Percentiles rank a stretch among this genome's conserved stretches.
Evolutionary conservation across 2,797 vertebrate genomes (phyloP).

Genomic region (Moxostoma hubbsi): DNA sequence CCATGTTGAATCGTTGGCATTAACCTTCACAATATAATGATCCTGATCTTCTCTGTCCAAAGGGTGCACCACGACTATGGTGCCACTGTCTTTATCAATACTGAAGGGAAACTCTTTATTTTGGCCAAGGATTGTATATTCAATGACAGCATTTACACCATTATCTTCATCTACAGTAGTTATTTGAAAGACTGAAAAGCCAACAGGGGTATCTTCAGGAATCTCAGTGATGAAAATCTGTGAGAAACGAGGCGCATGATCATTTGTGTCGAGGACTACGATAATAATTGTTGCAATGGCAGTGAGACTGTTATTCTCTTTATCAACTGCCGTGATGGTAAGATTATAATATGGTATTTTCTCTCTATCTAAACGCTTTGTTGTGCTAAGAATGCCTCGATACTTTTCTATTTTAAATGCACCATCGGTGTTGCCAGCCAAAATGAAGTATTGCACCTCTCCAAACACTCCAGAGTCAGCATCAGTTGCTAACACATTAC

Average conservation of each 20-base stretch:
- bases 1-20: conserved; percentile 81
- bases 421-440: conserved; percentile 66
- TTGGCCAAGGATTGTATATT: conserved; percentile 70
- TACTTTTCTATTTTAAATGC: conserved; percentile 74
- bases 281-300: conserved; percentile 68
- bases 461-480: conserved; percentile 72
- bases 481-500: conserved; percentile 76
- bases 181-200: conserved; percentile 70
- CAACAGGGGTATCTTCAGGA: conserved; percentile 72
- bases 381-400: conserved; percentile 72
- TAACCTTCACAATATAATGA: conserved; percentile 74
- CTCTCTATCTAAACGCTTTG: conserved; percentile 75
- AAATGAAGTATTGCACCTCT: conserved; percentile 74
- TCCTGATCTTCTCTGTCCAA: conserved; percentile 77
- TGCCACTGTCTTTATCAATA: conserved; percentile 72
- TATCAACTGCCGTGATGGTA: conserved; percentile 73
- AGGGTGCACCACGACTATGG: conserved; percentile 63
- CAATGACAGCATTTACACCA: conserved; percentile 68
- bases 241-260: conserved; percentile 77
- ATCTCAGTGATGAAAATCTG: conserved; percentile 72
- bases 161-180: conserved; percentile 74
- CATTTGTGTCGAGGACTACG: conserved; percentile 77
- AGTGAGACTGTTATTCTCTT: conserved; percentile 62
- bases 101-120: conserved; percentile 68
- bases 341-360: conserved; percentile 68